These are phyloP conservation scores for Scaptomyza pallida DNA, from an alignment of 1,140 invertebrate genomes.

Conservation along the genomic window DNA sequence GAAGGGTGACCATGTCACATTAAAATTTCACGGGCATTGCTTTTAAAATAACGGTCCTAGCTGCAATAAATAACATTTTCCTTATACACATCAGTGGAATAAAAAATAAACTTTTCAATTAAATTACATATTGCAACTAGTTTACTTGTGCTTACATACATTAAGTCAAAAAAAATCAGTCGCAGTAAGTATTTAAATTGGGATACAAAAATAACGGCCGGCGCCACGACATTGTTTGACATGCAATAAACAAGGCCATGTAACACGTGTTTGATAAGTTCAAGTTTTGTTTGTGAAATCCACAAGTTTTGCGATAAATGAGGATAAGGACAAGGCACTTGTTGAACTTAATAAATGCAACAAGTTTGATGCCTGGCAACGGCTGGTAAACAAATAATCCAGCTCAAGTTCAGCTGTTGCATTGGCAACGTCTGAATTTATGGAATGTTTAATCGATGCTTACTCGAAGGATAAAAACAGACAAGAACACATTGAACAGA, in stretches of 20 bases:
- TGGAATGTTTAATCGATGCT: conserved; percentile 68
- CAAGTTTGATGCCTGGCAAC: conserved; percentile 68
- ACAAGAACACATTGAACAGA: conserved; percentile 21
- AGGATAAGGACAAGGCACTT: conserved; percentile 42
- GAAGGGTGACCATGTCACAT: not conserved
- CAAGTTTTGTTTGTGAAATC: conserved; percentile 24
- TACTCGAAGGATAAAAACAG: conserved; percentile 56
- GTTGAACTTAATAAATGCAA: conserved; percentile 59
- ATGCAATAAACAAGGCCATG: conserved; percentile 23
- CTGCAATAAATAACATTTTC: too few species aligned
- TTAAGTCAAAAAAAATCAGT: too few species aligned
- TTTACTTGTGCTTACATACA: too few species aligned
- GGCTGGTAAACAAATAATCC: conserved; percentile 55
- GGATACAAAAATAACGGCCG: not conserved
- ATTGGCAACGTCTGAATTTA: conserved; percentile 61
- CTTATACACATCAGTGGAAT: too few species aligned
- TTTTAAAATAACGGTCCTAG: not conserved
- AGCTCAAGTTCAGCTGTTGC: conserved; percentile 80
- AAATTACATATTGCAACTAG: too few species aligned
- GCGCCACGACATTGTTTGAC: not conserved
- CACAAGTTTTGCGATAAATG: conserved; percentile 21
- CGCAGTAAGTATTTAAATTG: not conserved
- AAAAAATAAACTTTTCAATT: too few species aligned
- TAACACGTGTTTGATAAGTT: conserved; percentile 14
- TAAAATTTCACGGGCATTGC: not conserved